Evolutionary conservation across 1,140 invertebrate genomes (phyloP).

Genomic region (Macrotrachela quadricornifera): DNA sequence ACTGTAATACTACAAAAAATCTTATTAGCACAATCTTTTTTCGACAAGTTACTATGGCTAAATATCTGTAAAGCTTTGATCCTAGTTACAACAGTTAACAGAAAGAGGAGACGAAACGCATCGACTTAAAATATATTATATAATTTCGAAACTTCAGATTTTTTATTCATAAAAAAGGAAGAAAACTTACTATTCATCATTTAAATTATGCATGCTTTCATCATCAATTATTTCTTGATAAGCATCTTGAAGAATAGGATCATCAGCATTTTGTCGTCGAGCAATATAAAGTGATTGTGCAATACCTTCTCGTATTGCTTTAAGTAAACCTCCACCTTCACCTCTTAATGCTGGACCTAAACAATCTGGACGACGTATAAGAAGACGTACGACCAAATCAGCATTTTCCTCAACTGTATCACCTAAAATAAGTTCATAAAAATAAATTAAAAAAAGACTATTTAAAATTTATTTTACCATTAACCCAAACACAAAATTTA

Average conservation of each 20-base stretch:
- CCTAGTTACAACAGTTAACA: too few species aligned
- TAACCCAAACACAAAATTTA: conserved; percentile 95
- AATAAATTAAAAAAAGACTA: too few species aligned
- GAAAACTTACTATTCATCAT: conserved; percentile 17
- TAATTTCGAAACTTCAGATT: conserved; percentile 7
- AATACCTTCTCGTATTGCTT: conserved; percentile 87
- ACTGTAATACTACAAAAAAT: too few species aligned
- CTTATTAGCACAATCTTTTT: too few species aligned
- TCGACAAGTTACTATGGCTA: too few species aligned
- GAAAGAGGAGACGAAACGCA: too few species aligned
- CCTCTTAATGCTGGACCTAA: conserved; percentile 85
- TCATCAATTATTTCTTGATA: conserved; percentile 29
- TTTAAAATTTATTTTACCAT: conserved; percentile 30
- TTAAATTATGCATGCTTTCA: conserved; percentile 23
- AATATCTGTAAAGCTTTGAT: too few species aligned
- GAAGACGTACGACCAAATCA: conserved; percentile 82
- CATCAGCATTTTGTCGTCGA: conserved; percentile 13
- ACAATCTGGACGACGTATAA: conserved; percentile 92
- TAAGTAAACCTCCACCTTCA: conserved; percentile 79
- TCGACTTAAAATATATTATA: too few species aligned
- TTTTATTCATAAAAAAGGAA: neutral
- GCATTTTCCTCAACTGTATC: conserved; percentile 99
- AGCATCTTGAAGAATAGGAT: conserved; percentile 17
- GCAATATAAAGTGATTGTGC: conserved; percentile 39
- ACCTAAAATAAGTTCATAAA: conserved; percentile 11